Evolutionary conservation across 2,113 vertebrate genomes (phyloP).

Genomic region (Oryzias curvinotus): DNA sequence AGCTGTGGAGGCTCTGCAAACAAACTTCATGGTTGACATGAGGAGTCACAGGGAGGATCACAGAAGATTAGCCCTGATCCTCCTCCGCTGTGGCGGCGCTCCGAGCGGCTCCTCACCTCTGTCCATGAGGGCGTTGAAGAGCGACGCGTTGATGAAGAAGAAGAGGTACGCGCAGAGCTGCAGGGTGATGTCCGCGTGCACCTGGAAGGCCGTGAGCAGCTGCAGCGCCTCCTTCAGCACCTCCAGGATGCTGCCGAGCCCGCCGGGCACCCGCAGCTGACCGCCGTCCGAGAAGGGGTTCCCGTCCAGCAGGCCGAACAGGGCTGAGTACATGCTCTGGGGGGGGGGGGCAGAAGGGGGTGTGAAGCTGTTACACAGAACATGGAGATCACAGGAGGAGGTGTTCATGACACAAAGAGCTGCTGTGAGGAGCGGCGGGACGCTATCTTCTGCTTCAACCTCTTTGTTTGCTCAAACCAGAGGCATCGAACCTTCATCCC

Average conservation of each 20-base stretch:
- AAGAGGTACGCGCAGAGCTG: conserved; percentile 81
- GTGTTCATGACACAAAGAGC: conserved; percentile 26
- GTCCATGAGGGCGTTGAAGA: conserved; percentile 83
- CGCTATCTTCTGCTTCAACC: background rate
- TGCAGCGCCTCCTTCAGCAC: conserved; percentile 75
- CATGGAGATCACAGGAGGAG: conserved; percentile 17
- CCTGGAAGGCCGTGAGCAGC: conserved; percentile 72
- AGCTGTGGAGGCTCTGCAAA: background rate
- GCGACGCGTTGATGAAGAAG: conserved; percentile 82
- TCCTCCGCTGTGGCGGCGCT: no score
- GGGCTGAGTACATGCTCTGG: conserved; percentile 76
- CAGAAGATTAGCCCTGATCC: background rate
- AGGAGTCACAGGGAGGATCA: background rate
- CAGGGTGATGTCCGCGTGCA: conserved; percentile 75
- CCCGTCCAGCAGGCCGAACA: conserved; percentile 76
- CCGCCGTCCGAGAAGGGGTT: conserved; percentile 79
- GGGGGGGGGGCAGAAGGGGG: background rate
- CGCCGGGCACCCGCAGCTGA: conserved; percentile 65
- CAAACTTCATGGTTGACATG: background rate
- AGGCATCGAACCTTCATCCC: no score
- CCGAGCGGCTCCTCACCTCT: conserved; percentile 65
- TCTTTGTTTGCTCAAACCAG: background rate
- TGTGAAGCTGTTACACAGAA: background rate
- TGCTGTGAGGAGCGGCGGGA: background rate
- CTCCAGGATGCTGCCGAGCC: conserved; percentile 67